Evolutionary conservation across 2,888 invertebrate species (phyloP).

Genomic region (Rhyacophila evoluta): DNA sequence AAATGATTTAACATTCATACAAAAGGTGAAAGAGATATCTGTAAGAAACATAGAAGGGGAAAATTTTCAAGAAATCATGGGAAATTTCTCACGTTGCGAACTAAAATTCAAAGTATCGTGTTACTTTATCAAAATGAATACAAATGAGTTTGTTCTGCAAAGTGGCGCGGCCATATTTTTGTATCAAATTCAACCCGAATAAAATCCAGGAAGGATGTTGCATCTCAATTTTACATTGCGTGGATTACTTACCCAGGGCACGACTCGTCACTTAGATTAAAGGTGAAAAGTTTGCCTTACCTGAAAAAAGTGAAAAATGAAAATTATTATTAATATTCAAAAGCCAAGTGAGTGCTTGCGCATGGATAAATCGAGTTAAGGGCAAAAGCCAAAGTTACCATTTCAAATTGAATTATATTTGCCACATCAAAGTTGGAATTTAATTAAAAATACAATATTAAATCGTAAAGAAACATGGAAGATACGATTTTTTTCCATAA

Average conservation of each 20-base stretch:
- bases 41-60: background rate
- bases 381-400: background rate
- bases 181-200: constrained; percentile 8
- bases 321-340: constrained; percentile 3
- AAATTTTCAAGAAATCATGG: background rate
- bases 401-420: background rate
- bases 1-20: constrained; percentile 28
- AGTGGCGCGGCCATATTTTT: background rate
- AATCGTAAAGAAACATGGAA: no score
- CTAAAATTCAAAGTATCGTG: constrained; percentile 20
- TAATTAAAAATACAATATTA: no score
- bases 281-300: constrained; percentile 3
- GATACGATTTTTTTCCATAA: no score
- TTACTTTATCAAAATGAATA: constrained; percentile 24
- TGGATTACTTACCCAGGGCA: background rate
- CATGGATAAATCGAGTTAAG: background rate
- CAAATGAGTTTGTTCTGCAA: constrained; percentile 5
- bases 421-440: no score
- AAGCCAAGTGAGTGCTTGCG: background rate
- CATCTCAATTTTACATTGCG: constrained; percentile 5
- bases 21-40: constrained; percentile 2
- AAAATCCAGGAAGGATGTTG: background rate
- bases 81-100: constrained; percentile 1
- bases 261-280: constrained; percentile 17
- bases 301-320: background rate